Conservation (phyloP, 1,140 invertebrate genomes). For the Plectus sambesii region DNA sequence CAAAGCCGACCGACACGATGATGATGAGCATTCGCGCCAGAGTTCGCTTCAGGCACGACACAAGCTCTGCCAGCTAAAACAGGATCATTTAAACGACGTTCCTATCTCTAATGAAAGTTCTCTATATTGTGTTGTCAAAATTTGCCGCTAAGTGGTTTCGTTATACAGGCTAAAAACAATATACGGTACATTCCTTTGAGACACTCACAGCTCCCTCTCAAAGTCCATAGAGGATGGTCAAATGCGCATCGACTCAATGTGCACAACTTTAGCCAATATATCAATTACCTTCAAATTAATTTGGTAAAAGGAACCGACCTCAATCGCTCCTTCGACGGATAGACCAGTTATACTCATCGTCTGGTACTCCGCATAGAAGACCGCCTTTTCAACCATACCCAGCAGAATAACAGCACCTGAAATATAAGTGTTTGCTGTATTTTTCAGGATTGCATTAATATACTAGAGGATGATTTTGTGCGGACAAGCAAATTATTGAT, state of each 20-base stretch:
- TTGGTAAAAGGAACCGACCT: slow-evolving; percentile 21
- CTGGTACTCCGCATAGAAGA: slow-evolving; percentile 78
- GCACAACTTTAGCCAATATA: neutral
- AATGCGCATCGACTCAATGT: too few relatives aligned
- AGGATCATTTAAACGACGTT: too few relatives aligned
- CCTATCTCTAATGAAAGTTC: too few relatives aligned
- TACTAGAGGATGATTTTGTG: slow-evolving; percentile 1
- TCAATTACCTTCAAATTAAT: slow-evolving; percentile 6
- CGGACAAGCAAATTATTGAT: too few relatives aligned
- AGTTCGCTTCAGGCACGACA: slow-evolving; percentile 74
- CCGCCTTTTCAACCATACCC: slow-evolving; percentile 57
- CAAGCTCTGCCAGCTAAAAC: slow-evolving; percentile 68
- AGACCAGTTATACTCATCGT: slow-evolving; percentile 63
- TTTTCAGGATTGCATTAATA: slow-evolving; percentile 57
- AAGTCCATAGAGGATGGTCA: slow-evolving; percentile 8
- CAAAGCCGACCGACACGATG: slow-evolving; percentile 82
- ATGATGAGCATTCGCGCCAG: slow-evolving; percentile 81
- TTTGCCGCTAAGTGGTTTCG: neutral
- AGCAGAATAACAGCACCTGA: slow-evolving; percentile 34
- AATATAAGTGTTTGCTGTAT: slow-evolving; percentile 37
- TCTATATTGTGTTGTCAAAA: slow-evolving; percentile 53
- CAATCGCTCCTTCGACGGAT: slow-evolving; percentile 48
- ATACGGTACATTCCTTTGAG: neutral
- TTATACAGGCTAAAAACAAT: slow-evolving; percentile 8
- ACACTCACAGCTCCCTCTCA: too few relatives aligned